Percentiles rank a stretch among this genome's conserved stretches.
These are phyloP conservation scores for Pachydiplax longipennis DNA, from an alignment of 2,888 invertebrate genomes.

Conservation along the genomic window DNA sequence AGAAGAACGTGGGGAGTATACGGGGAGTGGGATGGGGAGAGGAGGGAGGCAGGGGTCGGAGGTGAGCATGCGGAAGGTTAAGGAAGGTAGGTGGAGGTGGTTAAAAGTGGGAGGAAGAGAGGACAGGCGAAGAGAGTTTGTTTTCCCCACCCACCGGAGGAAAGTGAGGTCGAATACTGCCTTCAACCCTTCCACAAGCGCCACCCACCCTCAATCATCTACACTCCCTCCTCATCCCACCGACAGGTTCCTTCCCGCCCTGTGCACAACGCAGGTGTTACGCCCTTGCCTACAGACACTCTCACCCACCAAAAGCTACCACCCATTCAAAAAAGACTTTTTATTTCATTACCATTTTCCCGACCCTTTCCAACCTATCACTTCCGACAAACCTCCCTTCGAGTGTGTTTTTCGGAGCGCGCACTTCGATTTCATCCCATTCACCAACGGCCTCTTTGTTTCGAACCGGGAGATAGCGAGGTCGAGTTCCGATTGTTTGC, in stretches of 20 bases:
- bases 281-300: constrained; percentile 14
- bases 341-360: neutral
- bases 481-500: too few relatives aligned
- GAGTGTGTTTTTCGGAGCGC: neutral
- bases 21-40: neutral
- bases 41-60: constrained; percentile 1
- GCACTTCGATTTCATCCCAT: neutral
- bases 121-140: constrained; percentile 31
- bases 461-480: neutral
- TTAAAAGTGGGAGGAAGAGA: neutral
- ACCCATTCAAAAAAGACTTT: constrained; percentile 1
- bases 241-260: neutral
- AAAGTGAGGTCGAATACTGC: neutral
- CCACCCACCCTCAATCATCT: constrained; percentile 35
- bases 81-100: neutral
- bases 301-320: constrained; percentile 1
- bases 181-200: constrained; percentile 9
- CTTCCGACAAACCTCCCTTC: neutral
- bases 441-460: neutral
- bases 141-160: neutral
- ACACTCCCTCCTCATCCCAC: neutral
- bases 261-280: neutral
- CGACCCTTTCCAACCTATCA: neutral
- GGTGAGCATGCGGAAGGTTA: constrained; percentile 40
- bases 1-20: neutral